phyloP scores from a whole-genome alignment of 2,888 invertebrate genomes.

The Calliphora vomitoria region DNA sequence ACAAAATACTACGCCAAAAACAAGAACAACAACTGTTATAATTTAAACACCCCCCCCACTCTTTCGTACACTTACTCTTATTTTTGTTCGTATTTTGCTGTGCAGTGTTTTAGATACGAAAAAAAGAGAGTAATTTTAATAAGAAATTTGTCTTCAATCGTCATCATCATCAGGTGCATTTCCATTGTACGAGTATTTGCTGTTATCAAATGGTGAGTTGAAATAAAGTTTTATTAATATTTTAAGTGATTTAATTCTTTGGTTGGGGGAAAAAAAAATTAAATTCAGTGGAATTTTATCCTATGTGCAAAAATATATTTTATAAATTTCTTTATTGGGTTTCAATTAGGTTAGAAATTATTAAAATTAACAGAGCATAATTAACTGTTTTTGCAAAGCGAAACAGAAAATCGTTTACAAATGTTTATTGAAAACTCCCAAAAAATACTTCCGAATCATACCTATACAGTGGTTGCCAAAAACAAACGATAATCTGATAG shows the following conservation, averaged over 20 bases:
- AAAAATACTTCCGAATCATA: too few relatives aligned
- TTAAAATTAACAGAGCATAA: too few relatives aligned
- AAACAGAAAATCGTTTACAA: too few relatives aligned
- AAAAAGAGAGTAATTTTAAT: constrained; percentile 12
- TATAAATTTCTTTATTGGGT: too few relatives aligned
- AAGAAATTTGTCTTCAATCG: constrained; percentile 49
- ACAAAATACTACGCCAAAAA: constrained; percentile 16
- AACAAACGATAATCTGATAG: too few relatives aligned
- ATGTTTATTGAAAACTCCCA: too few relatives aligned
- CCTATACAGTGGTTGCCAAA: too few relatives aligned
- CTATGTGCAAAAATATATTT: too few relatives aligned
- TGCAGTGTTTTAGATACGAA: constrained; percentile 14
- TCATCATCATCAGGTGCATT: constrained; percentile 58
- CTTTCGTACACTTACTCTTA: background rate
- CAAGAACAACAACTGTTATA: background rate
- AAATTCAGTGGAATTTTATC: too few relatives aligned
- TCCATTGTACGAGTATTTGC: constrained; percentile 35
- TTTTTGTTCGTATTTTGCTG: constrained; percentile 21
- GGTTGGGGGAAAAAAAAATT: background rate
- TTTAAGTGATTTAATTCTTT: background rate
- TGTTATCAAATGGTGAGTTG: constrained; percentile 69
- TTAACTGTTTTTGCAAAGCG: too few relatives aligned
- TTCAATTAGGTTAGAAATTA: too few relatives aligned
- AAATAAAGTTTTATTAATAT: background rate
- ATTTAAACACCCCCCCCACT: background rate